Evolutionary conservation across 92 coral and sea anemone genomes (phyloP).

Genomic region (Heteractis magnifica): DNA sequence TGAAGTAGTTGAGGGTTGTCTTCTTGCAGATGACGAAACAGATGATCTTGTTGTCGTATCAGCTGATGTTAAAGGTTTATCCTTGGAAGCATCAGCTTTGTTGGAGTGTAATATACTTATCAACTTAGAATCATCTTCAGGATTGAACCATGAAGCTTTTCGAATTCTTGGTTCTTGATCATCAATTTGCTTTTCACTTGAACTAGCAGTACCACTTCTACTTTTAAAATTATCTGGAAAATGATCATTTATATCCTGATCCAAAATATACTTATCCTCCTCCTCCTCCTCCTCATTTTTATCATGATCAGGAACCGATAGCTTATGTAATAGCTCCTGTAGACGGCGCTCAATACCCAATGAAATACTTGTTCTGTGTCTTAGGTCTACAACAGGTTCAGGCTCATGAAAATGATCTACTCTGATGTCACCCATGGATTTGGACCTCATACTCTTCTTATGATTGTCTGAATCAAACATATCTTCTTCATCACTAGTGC

Average conservation of each 20-base stretch:
- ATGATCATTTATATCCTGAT: neutral
- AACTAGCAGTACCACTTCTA: neutral
- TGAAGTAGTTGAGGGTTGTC: neutral
- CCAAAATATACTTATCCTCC: neutral
- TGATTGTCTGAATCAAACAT: neutral
- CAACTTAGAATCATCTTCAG: neutral
- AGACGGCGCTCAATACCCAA: constrained; percentile 78
- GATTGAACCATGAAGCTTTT: constrained; percentile 29
- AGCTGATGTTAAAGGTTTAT: neutral
- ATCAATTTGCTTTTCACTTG: neutral
- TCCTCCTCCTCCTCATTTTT: constrained; percentile 29
- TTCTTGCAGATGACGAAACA: neutral
- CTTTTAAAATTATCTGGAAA: neutral
- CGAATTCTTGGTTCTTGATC: constrained; percentile 20
- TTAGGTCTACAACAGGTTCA: constrained; percentile 30
- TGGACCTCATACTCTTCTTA: constrained; percentile 44
- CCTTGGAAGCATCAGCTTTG: neutral
- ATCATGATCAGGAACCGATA: constrained; percentile 53
- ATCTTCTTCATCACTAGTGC: constrained; percentile 12
- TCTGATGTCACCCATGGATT: constrained; percentile 57
- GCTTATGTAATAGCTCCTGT: constrained; percentile 64
- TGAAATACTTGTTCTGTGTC: constrained; percentile 69
- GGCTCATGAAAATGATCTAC: constrained; percentile 29
- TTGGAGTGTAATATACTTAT: neutral
- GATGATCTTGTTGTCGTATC: neutral